Conservation (phyloP, 2,888 invertebrate genomes). For the Eupithecia subfuscata region DNA sequence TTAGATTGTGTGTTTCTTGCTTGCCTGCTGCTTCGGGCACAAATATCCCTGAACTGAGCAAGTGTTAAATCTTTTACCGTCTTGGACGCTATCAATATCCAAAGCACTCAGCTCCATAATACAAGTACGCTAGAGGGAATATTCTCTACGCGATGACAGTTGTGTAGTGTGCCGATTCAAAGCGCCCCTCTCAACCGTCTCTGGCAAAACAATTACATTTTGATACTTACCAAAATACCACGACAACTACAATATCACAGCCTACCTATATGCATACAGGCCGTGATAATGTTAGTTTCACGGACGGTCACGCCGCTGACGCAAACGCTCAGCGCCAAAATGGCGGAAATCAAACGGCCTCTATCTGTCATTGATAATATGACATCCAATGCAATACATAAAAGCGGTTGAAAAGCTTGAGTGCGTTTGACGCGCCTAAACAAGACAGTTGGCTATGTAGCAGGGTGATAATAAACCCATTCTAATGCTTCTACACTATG, state of each 20-base stretch:
- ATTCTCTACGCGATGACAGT: not conserved
- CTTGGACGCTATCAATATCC: not conserved
- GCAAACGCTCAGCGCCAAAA: no score
- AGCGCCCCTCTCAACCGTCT: not conserved
- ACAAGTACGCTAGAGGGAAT: not conserved
- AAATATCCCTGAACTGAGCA: not conserved
- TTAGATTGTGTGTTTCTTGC: slow-evolving; percentile 77
- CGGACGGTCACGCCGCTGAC: no score
- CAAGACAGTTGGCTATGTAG: not conserved
- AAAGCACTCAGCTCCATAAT: not conserved
- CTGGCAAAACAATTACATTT: no score
- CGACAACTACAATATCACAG: not conserved
- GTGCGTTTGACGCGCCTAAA: not conserved
- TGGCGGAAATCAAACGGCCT: no score
- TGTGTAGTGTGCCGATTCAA: not conserved
- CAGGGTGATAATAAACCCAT: no score
- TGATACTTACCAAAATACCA: not conserved
- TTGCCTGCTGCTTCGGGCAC: slow-evolving; percentile 48
- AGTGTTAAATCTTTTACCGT: not conserved
- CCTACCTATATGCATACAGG: no score
- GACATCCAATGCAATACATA: no score
- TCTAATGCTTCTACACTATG: no score
- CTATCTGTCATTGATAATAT: no score
- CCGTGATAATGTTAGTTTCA: no score
- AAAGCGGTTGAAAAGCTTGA: not conserved